Evolutionary conservation across 2,797 vertebrate genomes (phyloP), one percentile per base, ranked within the genome.

Genomic region (Chelon labrosus): DNA sequence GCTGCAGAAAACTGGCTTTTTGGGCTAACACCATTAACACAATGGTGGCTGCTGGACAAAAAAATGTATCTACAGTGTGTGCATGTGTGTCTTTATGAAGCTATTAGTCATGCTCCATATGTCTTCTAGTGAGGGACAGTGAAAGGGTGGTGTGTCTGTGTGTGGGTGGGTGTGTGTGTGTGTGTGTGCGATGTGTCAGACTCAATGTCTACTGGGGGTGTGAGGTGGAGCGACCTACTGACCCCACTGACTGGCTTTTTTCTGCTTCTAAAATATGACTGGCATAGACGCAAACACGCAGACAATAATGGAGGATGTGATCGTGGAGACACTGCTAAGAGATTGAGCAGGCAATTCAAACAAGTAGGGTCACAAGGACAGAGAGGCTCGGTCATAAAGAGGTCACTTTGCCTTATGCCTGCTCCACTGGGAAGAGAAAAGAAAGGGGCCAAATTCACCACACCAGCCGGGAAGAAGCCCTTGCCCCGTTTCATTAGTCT

Each of bases 91-190:
- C 89, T 91, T 91, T 91, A 90, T 91, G 80, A 84, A 89, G 83
- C 70, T 66, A 91, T 93, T 92, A 93, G 86, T 90, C 83, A 92
- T 89, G 91, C 92, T 90, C 91, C 92, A 93, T 88, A 91, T 93
- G 90, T 85, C 83, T 81, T 78, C 39, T 27, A 68, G 71, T 65
- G 73, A 89, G 68, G 74, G 82, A 83, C 77, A 80, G 78, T 88
- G 66, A 85, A 84, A 77, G 81, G 64, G 46, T 73, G 71, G 47
- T 64, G 52, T 50, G 49, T 54, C 65, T 67, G 71, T 60, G 63
- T 57, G 25, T 5, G n/a, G n/a, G n/a, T n/a, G n/a, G n/a, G 64
- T 64, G 70, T 44, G 39, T 69, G 47, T 64, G 52, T 46, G 52
- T 55, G 68, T 64, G 71, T 56, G 63, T 57, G 25, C 5, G n/a